Evolutionary conservation across 2,797 vertebrate species (phyloP).

Genomic region (Cuculus canorus): DNA sequence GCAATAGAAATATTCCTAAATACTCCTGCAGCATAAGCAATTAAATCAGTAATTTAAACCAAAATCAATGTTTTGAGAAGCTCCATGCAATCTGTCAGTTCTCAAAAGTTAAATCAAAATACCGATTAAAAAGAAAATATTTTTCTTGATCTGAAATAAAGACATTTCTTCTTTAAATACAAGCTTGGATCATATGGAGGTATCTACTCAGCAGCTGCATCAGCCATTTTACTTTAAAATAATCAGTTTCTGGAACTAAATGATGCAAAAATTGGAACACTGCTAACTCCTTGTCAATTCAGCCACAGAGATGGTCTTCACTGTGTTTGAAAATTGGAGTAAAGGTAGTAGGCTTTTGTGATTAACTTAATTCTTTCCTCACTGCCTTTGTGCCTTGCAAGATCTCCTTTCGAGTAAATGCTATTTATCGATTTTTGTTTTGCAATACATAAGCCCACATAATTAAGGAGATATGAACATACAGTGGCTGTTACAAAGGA

Average conservation of each 20-base stretch:
- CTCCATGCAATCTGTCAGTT: neutral
- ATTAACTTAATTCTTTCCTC: neutral
- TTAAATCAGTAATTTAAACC: neutral
- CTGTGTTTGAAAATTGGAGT: neutral
- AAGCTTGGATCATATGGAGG: neutral
- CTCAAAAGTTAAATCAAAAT: neutral
- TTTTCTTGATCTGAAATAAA: neutral
- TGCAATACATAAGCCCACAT: conserved; percentile 8
- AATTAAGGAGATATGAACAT: conserved; percentile 29
- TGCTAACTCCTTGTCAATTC: neutral
- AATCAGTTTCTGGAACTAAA: neutral
- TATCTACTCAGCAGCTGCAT: neutral
- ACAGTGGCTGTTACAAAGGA: conserved; percentile 13
- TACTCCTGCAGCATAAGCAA: neutral
- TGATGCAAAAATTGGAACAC: neutral
- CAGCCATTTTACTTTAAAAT: neutral
- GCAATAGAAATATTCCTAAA: neutral
- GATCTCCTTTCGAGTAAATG: conserved; percentile 10
- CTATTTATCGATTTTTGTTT: conserved; percentile 35
- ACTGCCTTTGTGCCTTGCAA: neutral
- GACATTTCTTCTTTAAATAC: neutral
- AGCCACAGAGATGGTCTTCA: neutral
- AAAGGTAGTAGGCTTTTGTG: neutral
- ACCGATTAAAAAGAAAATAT: neutral
- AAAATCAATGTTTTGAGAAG: neutral